A percentile compares a stretch with the other conserved stretches of the same genome.
phyloP scores from a whole-genome alignment of 2,797 vertebrate species.

The Ctenopoma multispine region DNA sequence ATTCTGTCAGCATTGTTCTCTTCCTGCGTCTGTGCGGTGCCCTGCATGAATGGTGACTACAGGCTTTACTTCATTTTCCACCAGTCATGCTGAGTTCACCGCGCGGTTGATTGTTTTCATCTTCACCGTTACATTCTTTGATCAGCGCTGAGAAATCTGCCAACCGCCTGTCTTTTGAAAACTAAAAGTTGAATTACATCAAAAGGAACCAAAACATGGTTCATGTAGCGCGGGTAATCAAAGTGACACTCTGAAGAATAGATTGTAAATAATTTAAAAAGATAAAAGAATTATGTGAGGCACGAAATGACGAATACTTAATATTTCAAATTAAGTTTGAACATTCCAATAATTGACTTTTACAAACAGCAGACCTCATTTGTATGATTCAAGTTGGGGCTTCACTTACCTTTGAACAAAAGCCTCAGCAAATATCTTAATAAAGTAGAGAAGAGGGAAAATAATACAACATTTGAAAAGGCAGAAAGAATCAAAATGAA shows the following conservation, averaged over 20 bases:
- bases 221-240: constrained; percentile 40
- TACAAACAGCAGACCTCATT: too few relatives aligned
- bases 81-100: background rate
- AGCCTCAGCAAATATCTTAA: too few relatives aligned
- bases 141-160: constrained; percentile 31
- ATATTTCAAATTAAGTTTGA: background rate
- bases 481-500: too few relatives aligned
- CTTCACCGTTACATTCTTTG: constrained; percentile 26
- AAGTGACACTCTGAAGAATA: constrained; percentile 38
- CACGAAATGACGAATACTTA: background rate
- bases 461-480: too few relatives aligned
- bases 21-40: background rate
- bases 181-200: constrained; percentile 33
- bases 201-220: constrained; percentile 27
- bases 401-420: too few relatives aligned
- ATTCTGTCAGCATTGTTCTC: background rate
- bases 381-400: too few relatives aligned
- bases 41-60: background rate
- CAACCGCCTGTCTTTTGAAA: constrained; percentile 14
- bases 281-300: background rate
- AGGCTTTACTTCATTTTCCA: background rate
- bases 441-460: too few relatives aligned
- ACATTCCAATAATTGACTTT: background rate
- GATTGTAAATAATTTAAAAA: constrained; percentile 32
- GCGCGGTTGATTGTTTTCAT: constrained; percentile 2